Conservation (phyloP, 2,888 invertebrate genomes). For the Tipula unca region DNA sequence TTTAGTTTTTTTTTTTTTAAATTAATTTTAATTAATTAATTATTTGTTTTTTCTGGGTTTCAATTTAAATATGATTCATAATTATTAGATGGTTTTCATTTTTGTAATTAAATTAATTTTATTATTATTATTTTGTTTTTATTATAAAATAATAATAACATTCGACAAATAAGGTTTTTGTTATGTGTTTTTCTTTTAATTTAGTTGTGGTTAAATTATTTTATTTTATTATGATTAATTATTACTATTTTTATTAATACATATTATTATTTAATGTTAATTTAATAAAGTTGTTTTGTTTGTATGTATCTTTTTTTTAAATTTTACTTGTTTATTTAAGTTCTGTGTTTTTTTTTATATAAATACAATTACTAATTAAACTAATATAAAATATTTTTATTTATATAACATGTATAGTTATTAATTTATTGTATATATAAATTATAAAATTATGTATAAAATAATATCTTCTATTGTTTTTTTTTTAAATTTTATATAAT, state of each 20-base stretch:
- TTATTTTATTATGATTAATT: background rate
- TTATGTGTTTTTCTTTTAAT: background rate
- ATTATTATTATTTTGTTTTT: background rate
- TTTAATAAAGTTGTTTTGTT: background rate
- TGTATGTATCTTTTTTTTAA: background rate
- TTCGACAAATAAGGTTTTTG: background rate
- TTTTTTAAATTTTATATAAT: background rate
- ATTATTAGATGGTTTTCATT: background rate
- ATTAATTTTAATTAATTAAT: background rate
- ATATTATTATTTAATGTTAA: background rate
- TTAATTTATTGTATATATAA: background rate
- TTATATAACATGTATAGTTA: background rate
- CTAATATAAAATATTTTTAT: background rate
- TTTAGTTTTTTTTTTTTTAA: background rate
- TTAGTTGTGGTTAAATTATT: background rate
- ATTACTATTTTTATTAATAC: background rate
- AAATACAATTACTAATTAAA: background rate
- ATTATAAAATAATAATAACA: background rate
- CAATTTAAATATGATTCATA: background rate
- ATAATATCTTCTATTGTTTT: background rate
- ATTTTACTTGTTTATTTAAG: background rate
- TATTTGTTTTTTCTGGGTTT: background rate
- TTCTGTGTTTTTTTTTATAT: background rate
- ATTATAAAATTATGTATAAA: constrained; percentile 14
- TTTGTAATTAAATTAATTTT: background rate